Conservation (phyloP, 1,140 invertebrate species). For the Diuraphis noxia region DNA sequence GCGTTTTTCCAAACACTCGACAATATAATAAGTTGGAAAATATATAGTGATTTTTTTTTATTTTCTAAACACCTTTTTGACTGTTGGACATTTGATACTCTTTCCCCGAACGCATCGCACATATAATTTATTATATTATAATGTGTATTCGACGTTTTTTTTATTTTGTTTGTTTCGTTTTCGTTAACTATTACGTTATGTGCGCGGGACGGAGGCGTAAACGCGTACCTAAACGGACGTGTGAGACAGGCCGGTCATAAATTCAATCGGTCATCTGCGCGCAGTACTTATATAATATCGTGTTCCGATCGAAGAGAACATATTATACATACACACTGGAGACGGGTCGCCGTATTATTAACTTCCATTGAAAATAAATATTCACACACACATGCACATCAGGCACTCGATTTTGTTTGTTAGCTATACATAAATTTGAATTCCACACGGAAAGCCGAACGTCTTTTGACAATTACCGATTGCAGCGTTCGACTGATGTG, state of each 20-base stretch:
- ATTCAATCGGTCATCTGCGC: constrained; percentile 47
- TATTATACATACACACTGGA: not conserved
- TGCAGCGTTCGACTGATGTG: constrained; percentile 13
- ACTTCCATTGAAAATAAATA: not conserved
- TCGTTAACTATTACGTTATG: constrained; percentile 19
- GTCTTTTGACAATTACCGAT: constrained; percentile 22
- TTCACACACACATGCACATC: too few species aligned
- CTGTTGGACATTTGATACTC: constrained; percentile 35
- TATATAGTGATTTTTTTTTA: not conserved
- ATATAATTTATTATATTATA: not conserved
- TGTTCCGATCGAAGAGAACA: constrained; percentile 37
- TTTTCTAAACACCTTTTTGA: constrained; percentile 23
- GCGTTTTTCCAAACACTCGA: not conserved
- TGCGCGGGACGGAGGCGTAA: constrained; percentile 40
- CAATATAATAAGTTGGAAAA: not conserved
- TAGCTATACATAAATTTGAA: not conserved
- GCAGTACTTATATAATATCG: constrained; percentile 13
- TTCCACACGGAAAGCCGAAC: not conserved
- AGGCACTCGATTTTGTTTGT: not conserved
- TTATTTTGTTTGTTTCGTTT: not conserved
- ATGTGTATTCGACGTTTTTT: constrained; percentile 8
- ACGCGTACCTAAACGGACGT: constrained; percentile 52
- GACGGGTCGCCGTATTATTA: not conserved
- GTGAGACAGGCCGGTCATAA: constrained; percentile 48
- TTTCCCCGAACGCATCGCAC: not conserved